A percentile compares a stretch with the other conserved stretches of the same genome.
These are phyloP conservation scores for Python bivittatus DNA, from an alignment of 2,113 vertebrate species.

Conservation along the genomic window DNA sequence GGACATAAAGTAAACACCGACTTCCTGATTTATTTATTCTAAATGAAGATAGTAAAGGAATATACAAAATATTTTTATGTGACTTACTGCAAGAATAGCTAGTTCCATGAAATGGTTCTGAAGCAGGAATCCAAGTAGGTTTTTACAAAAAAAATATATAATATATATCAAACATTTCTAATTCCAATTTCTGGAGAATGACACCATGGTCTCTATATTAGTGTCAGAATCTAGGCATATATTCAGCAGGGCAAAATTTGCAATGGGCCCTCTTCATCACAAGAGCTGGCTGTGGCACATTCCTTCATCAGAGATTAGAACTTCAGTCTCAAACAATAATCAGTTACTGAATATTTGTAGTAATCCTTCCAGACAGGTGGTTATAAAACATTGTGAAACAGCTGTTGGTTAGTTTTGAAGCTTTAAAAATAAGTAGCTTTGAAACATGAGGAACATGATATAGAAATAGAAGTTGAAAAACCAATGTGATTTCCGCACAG, in stretches of 20 bases:
- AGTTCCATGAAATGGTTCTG: background rate
- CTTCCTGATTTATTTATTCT: background rate
- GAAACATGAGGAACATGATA: slow-evolving; percentile 22
- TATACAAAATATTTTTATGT: background rate
- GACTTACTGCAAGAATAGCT: background rate
- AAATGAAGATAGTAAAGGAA: background rate
- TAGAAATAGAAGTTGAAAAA: slow-evolving; percentile 5
- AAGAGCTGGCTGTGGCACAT: background rate
- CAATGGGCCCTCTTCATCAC: background rate
- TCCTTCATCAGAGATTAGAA: background rate
- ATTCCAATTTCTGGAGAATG: background rate
- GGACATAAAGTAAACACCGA: background rate
- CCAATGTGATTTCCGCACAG: background rate
- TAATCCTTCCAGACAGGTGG: background rate
- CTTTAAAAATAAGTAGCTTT: background rate
- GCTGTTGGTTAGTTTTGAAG: background rate
- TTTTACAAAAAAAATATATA: background rate
- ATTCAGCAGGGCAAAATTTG: background rate
- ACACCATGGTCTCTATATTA: background rate
- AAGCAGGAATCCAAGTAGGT: background rate
- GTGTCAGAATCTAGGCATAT: background rate
- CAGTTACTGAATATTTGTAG: background rate
- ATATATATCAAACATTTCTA: background rate
- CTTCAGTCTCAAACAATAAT: background rate
- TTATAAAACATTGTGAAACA: background rate